These are phyloP conservation scores for Falco cherrug DNA, from an alignment of 2,797 vertebrate genomes.

Conservation along the genomic window DNA sequence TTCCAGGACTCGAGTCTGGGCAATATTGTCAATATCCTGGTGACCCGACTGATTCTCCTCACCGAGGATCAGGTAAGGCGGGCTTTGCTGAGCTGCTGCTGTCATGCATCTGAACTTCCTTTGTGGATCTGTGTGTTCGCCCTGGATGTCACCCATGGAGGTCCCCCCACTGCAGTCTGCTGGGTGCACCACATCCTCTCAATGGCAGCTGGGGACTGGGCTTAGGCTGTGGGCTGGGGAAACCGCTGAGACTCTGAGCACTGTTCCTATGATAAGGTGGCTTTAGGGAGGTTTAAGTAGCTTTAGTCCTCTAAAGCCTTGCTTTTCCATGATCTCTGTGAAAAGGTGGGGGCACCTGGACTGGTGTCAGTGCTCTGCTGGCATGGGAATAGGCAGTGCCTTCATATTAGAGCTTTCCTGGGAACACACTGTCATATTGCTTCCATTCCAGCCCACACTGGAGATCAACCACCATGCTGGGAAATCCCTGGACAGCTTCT, in stretches of 20 bases:
- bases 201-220: background rate
- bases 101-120: background rate
- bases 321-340: background rate
- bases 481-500: conserved; percentile 98
- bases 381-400: background rate
- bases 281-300: background rate
- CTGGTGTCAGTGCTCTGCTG: background rate
- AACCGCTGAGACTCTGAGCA: background rate
- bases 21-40: conserved; percentile 96
- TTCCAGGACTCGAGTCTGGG: conserved; percentile 99
- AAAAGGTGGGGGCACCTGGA: background rate
- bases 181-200: background rate
- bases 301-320: background rate
- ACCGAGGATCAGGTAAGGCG: conserved; percentile 94
- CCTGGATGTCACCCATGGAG: background rate
- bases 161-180: background rate
- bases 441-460: conserved; percentile 85
- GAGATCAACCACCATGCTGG: conserved; percentile 97
- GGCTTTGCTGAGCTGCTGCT: background rate
- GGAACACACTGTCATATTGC: background rate
- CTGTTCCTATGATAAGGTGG: background rate
- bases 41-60: conserved; percentile 95
- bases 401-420: background rate
- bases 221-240: background rate
- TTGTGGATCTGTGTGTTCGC: background rate